Conservation (phyloP, 1,140 invertebrate species). For the Megalopta genalis region DNA sequence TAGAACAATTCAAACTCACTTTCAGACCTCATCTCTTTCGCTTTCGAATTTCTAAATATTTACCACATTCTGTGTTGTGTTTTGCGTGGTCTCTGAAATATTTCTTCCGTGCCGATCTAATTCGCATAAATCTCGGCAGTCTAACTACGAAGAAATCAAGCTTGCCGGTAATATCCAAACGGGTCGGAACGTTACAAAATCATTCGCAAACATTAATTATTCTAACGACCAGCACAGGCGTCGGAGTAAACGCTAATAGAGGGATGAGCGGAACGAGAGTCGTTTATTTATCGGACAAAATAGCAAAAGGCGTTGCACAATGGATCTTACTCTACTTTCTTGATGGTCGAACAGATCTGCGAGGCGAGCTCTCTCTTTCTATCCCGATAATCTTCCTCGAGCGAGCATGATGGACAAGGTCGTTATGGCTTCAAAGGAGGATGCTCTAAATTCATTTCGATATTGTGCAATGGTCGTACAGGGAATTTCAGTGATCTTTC, state of each 20-base stretch:
- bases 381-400: not conserved
- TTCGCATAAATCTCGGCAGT: too few relatives aligned
- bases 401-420: slow-evolving; percentile 30
- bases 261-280: not conserved
- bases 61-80: too few relatives aligned
- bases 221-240: not conserved
- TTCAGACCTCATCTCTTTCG: too few relatives aligned
- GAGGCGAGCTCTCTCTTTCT: not conserved
- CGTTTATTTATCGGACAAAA: not conserved
- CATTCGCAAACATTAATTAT: too few relatives aligned
- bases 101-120: too few relatives aligned
- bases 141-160: too few relatives aligned
- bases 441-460: slow-evolving; percentile 29
- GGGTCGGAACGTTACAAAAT: too few relatives aligned
- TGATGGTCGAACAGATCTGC: not conserved
- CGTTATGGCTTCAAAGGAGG: slow-evolving; percentile 1
- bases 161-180: too few relatives aligned
- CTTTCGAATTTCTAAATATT: too few relatives aligned
- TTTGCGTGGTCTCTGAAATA: too few relatives aligned
- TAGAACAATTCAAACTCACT: too few relatives aligned
- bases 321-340: not conserved
- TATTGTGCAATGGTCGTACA: slow-evolving; percentile 16
- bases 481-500: slow-evolving; percentile 23
- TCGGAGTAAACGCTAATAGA: not conserved
- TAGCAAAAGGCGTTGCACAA: not conserved